phyloP scores from a whole-genome alignment of 2,797 vertebrate species.

The Gallinago stenura region DNA sequence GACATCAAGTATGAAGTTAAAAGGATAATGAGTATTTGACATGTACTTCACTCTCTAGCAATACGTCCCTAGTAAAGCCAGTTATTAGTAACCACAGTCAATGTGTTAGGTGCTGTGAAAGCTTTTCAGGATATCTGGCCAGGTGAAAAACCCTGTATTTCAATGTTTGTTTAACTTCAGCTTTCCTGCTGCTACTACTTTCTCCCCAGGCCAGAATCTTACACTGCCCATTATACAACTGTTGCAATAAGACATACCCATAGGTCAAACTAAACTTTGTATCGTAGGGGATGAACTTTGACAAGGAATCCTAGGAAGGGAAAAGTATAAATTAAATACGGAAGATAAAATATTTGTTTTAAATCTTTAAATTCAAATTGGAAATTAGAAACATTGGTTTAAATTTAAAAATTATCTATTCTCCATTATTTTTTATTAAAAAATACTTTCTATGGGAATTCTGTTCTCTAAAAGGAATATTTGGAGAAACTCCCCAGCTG shows the following conservation, averaged over 20 bases:
- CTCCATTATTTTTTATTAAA: background rate
- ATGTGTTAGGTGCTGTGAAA: background rate
- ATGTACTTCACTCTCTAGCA: background rate
- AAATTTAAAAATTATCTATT: background rate
- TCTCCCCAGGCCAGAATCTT: background rate
- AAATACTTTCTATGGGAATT: background rate
- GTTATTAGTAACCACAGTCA: background rate
- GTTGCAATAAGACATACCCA: background rate
- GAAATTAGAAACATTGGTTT: background rate
- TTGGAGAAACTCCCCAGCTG: background rate
- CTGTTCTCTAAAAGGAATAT: background rate
- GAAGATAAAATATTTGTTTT: background rate
- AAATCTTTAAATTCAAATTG: background rate
- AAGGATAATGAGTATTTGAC: background rate
- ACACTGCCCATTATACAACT: accelerated
- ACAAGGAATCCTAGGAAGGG: background rate
- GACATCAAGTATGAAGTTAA: background rate
- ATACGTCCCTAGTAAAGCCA: background rate
- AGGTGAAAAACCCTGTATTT: background rate
- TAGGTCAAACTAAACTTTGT: background rate
- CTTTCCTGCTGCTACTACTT: background rate
- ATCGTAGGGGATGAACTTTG: background rate
- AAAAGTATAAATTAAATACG: background rate
- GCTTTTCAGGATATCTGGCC: background rate
- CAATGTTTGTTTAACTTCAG: background rate